phyloP scores from a whole-genome alignment of 2,888 invertebrate genomes.

The Galerucella pusilla region DNA sequence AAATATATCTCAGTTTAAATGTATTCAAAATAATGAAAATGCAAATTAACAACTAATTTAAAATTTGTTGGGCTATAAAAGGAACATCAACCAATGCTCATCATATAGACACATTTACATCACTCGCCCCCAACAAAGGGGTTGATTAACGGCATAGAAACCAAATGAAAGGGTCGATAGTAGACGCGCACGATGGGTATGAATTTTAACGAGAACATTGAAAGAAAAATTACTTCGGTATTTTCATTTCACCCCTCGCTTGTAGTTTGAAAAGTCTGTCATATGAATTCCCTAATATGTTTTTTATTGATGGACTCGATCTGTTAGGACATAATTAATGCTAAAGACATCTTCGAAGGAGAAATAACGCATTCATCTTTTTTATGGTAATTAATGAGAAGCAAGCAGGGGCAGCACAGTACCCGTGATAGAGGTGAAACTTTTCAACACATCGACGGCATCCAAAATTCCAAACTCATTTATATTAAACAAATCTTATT shows the following conservation, averaged over 20 bases:
- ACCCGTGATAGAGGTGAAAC: too few relatives aligned
- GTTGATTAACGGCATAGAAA: slow-evolving; percentile 42
- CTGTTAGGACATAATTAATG: not conserved
- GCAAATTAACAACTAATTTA: not conserved
- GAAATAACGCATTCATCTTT: too few relatives aligned
- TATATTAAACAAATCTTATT: too few relatives aligned
- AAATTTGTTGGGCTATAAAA: not conserved
- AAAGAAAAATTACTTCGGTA: slow-evolving; percentile 37
- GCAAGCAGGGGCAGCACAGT: too few relatives aligned
- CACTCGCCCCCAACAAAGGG: slow-evolving; percentile 28
- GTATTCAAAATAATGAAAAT: not conserved
- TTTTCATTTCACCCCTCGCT: slow-evolving; percentile 26
- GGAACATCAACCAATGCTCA: not conserved
- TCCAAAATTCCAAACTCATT: too few relatives aligned
- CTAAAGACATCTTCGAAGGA: not conserved
- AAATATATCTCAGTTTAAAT: not conserved
- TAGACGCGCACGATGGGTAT: slow-evolving; percentile 35
- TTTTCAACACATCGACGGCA: too few relatives aligned
- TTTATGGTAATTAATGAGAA: too few relatives aligned
- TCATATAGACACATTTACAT: slow-evolving; percentile 6
- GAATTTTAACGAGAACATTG: slow-evolving; percentile 40
- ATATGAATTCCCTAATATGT: not conserved
- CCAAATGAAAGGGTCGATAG: slow-evolving; percentile 40
- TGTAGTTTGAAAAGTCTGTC: slow-evolving; percentile 24
- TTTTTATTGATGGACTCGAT: not conserved